Evolutionary conservation across 2,888 invertebrate species (phyloP), one percentile per base, ranked within the genome.

Genomic region (Trisateles emortualis): DNA sequence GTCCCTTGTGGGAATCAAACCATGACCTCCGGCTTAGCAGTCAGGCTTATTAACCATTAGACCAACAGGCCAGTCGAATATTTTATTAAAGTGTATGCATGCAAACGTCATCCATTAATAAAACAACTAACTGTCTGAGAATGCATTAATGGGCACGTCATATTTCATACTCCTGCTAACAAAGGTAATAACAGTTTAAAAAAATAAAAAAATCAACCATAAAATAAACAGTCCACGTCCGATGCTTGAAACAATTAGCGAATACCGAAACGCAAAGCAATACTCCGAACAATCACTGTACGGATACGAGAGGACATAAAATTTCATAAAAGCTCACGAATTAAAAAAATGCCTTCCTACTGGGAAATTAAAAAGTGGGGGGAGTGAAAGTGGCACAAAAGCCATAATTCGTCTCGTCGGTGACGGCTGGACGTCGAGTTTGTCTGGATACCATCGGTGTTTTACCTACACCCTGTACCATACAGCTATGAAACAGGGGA

Each of bases 331-430:
- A 85, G 80, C 81, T 78, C 72, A 74, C 77, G 83, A 86, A 87
- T 90, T 89, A 87, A 89, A 90, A n/a, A 90, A 90, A 88, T 84
- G 78, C 81, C 82, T 78, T 81, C 81, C 84, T 79, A 74, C 78
- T 75, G 84, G 84, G 85, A 87, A 88, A 88, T 90, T 88, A 89
- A 88, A 88, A 88, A 88, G 80, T 84, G 81, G 76, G 75, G 67
- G 76, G 79, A 83, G 84, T 83, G 86, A 88, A 88, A 90, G 88
- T 91, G 87, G 81, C 86, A 84, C 84, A 86, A 87, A 85, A 83
- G 85, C 88, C 81, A 90, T 91, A 91, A 91, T 83, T 91, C 88
- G 90, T 90, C 84, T 81, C 82, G 78, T 64, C 76, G 74, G 75
- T 84, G 86, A 87, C 86, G 78, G 78, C 72, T 73, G 81, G 78